Percentiles rank a stretch among this genome's conserved stretches.
These are phyloP conservation scores for Drosophila serrata DNA, from an alignment of 1,140 invertebrate species.

Conservation along the genomic window DNA sequence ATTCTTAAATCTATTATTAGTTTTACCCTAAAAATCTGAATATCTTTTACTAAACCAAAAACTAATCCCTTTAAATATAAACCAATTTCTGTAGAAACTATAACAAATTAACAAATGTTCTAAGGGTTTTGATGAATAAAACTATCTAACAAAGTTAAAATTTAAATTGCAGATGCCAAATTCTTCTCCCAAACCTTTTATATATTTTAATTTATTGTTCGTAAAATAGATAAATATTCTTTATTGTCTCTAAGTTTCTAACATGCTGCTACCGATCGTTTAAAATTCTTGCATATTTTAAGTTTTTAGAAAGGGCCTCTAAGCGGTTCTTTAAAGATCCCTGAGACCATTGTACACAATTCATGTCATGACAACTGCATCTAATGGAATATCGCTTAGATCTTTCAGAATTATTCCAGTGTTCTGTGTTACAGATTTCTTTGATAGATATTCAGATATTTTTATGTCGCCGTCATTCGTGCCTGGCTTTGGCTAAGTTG, in stretches of 20 bases:
- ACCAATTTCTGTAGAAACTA: neutral
- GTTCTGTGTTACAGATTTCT: conserved; percentile 22
- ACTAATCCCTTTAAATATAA: neutral
- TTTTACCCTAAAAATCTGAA: neutral
- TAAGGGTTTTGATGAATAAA: neutral
- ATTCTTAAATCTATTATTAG: neutral
- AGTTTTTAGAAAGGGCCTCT: conserved; percentile 39
- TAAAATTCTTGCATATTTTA: conserved; percentile 20
- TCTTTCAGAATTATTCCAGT: conserved; percentile 9
- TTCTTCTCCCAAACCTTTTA: neutral
- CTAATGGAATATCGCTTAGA: conserved; percentile 22
- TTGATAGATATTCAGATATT: conserved; percentile 26
- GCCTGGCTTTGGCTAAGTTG: conserved; percentile 25
- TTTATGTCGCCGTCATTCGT: conserved; percentile 41
- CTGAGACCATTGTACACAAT: neutral
- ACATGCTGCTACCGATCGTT: neutral
- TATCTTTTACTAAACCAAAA: neutral
- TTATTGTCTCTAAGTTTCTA: neutral
- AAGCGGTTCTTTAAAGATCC: conserved; percentile 1
- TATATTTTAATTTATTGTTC: neutral
- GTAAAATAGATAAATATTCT: neutral
- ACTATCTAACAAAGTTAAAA: neutral
- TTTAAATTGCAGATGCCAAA: neutral
- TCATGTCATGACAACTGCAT: conserved; percentile 13
- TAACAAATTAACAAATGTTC: neutral